These are phyloP conservation scores for Ophonus ardosiacus DNA, from an alignment of 2,888 invertebrate genomes.

Conservation along the genomic window DNA sequence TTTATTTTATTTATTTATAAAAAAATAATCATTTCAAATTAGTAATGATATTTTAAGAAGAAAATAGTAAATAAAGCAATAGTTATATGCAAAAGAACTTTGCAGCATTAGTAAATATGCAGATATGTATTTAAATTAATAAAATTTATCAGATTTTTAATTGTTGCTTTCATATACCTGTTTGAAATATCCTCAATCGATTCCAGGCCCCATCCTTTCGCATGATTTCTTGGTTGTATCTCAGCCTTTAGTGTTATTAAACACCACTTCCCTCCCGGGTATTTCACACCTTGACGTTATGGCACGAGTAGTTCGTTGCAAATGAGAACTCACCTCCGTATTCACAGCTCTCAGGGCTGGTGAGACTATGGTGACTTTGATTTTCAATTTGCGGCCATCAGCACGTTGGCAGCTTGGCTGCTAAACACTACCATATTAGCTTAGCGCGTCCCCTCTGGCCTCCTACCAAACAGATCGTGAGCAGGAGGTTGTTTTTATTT, in stretches of 20 bases:
- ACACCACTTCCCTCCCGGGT: constrained; percentile 10
- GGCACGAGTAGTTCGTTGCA: constrained; percentile 12
- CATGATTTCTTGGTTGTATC: not conserved
- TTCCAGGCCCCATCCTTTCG: too few species aligned
- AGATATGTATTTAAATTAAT: too few species aligned
- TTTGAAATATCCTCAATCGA: too few species aligned
- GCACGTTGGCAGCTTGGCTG: constrained; percentile 6
- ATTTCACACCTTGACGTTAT: constrained; percentile 57
- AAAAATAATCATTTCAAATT: too few species aligned
- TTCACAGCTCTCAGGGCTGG: not conserved
- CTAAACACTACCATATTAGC: constrained; percentile 54
- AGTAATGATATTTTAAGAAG: too few species aligned
- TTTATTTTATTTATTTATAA: too few species aligned
- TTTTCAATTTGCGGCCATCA: constrained; percentile 48
- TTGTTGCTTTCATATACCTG: too few species aligned
- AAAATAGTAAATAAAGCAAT: too few species aligned
- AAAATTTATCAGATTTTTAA: too few species aligned
- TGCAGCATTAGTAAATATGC: too few species aligned
- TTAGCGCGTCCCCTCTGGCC: constrained; percentile 35
- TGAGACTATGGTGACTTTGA: constrained; percentile 18
- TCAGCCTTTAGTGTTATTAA: not conserved
- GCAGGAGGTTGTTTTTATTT: constrained; percentile 7
- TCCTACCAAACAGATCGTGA: not conserved
- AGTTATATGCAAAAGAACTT: too few species aligned
- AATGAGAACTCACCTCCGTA: constrained; percentile 30